Evolutionary conservation across 2,888 invertebrate genomes (phyloP).

Genomic region (Eugnorisma glareosa): DNA sequence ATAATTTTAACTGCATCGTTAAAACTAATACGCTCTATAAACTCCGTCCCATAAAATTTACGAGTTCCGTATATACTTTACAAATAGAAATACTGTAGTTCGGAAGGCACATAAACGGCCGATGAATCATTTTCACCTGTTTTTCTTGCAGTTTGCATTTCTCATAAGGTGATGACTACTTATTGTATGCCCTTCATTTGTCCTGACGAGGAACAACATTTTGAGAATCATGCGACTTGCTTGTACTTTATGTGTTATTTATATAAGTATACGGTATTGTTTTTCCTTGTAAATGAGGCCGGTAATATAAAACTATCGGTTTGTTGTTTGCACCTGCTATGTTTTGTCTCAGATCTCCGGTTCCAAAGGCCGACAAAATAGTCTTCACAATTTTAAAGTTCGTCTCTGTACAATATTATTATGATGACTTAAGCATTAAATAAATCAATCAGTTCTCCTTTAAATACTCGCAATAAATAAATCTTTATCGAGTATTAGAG

Average conservation of each 20-base stretch:
- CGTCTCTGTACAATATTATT: neutral
- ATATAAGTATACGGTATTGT: neutral
- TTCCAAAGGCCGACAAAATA: neutral
- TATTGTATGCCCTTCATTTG: conserved; percentile 11
- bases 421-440: neutral
- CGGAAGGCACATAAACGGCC: neutral
- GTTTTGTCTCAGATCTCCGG: neutral
- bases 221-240: conserved; percentile 12
- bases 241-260: neutral
- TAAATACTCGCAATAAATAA: neutral
- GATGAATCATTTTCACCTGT: conserved; percentile 36
- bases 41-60: conserved; percentile 30
- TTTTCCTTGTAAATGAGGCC: conserved; percentile 25
- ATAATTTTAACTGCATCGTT: conserved; percentile 34
- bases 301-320: neutral
- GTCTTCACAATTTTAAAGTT: too few relatives aligned
- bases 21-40: conserved; percentile 39
- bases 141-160: conserved; percentile 28
- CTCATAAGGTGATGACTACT: conserved; percentile 21
- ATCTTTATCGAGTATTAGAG: neutral
- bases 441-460: neutral
- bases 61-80: conserved; percentile 8
- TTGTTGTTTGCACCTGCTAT: conserved; percentile 2
- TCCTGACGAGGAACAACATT: conserved; percentile 19
- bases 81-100: conserved; percentile 26